Conservation (phyloP, 2,113 vertebrate species). For the Haemorhous mexicanus region DNA sequence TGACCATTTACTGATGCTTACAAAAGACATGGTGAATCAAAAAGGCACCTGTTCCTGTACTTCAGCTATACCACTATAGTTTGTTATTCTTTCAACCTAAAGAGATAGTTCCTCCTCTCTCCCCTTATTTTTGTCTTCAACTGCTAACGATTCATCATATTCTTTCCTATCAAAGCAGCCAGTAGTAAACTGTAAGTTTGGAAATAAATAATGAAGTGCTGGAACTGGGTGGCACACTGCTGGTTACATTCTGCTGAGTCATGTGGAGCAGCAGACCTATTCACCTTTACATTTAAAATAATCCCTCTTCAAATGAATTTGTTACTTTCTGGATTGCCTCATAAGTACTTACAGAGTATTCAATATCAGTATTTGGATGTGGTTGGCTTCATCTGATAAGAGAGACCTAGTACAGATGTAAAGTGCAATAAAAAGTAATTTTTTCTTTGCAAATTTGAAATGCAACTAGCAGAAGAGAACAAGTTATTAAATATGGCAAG, state of each 20-base stretch:
- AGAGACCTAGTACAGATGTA: background rate
- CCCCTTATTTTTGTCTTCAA: background rate
- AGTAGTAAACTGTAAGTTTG: background rate
- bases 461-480: background rate
- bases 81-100: background rate
- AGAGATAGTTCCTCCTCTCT: background rate
- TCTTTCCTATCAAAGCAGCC: background rate
- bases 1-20: background rate
- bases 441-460: background rate
- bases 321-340: background rate
- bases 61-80: background rate
- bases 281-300: background rate
- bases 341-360: background rate
- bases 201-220: background rate
- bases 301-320: background rate
- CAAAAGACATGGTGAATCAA: background rate
- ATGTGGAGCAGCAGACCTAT: background rate
- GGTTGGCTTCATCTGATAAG: background rate
- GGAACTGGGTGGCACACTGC: background rate
- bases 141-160: background rate
- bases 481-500: background rate
- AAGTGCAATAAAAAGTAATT: background rate
- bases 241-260: background rate
- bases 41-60: background rate
- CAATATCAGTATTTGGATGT: background rate